A percentile compares a stretch with the other conserved stretches of the same genome.
Evolutionary conservation across 2,888 invertebrate species (phyloP).

Genomic region (Rutpela maculata): DNA sequence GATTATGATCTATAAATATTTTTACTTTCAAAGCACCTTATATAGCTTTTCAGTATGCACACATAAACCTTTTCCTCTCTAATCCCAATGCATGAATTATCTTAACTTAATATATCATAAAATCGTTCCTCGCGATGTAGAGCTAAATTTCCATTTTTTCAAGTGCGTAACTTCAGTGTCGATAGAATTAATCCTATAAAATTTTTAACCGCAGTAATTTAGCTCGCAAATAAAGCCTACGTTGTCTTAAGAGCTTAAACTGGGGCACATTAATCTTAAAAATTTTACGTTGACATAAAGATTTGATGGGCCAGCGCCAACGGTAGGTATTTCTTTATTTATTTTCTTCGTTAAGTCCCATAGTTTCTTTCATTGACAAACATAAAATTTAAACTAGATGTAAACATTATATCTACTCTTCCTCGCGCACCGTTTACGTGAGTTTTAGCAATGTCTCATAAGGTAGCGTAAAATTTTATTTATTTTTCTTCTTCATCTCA

Average conservation of each 20-base stretch:
- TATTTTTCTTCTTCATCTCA: too few relatives aligned
- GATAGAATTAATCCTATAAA: constrained; percentile 50
- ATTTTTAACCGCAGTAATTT: constrained; percentile 52
- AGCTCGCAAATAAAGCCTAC: constrained; percentile 42
- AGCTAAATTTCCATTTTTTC: constrained; percentile 17
- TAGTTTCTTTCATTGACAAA: background rate
- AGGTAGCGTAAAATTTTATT: too few relatives aligned
- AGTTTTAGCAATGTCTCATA: too few relatives aligned
- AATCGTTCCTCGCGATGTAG: constrained; percentile 2
- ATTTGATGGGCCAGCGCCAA: constrained; percentile 40
- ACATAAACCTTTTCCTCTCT: background rate
- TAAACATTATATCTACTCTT: too few relatives aligned
- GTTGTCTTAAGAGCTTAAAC: constrained; percentile 40
- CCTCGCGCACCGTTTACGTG: too few relatives aligned
- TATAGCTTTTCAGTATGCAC: background rate
- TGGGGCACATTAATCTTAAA: constrained; percentile 46
- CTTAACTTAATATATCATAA: constrained; percentile 17
- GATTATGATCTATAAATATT: background rate
- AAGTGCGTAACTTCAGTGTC: constrained; percentile 1
- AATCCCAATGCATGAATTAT: background rate
- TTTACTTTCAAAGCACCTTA: background rate
- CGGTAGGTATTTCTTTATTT: constrained; percentile 1
- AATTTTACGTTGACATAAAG: constrained; percentile 55
- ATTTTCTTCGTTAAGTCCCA: background rate
- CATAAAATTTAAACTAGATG: background rate